These are phyloP conservation scores for Ammodytes dubius DNA, from an alignment of 2,113 vertebrate genomes.

Conservation along the genomic window DNA sequence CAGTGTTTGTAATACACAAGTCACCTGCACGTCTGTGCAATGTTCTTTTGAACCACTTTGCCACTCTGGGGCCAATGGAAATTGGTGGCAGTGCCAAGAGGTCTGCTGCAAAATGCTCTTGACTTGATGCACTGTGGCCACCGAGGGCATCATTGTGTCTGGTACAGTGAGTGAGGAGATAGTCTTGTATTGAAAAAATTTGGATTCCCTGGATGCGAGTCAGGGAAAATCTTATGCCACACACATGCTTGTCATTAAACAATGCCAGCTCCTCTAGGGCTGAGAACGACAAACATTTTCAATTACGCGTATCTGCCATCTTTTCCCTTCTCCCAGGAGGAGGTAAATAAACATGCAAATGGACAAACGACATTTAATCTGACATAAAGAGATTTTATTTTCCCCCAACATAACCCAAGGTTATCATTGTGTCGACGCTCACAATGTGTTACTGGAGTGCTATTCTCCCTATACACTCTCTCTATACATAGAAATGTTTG, in stretches of 20 bases:
- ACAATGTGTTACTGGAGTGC: constrained; percentile 3
- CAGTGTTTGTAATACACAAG: neutral
- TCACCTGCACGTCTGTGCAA: constrained; percentile 3
- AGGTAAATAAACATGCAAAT: constrained; percentile 48
- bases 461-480: neutral
- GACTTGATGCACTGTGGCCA: constrained; percentile 42
- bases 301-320: constrained; percentile 56
- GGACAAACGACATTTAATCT: constrained; percentile 66
- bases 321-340: constrained; percentile 35
- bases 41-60: constrained; percentile 26
- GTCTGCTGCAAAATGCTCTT: constrained; percentile 46
- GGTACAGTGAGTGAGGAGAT: constrained; percentile 48
- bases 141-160: constrained; percentile 21
- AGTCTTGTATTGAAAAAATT: constrained; percentile 62
- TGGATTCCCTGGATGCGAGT: constrained; percentile 55
- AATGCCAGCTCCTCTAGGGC: constrained; percentile 43
- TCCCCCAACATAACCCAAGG: constrained; percentile 34
- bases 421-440: neutral
- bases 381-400: constrained; percentile 35
- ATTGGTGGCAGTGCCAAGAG: constrained; percentile 48
- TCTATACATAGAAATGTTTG: neutral
- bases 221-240: constrained; percentile 53
- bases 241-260: constrained; percentile 67
- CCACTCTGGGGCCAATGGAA: constrained; percentile 7
- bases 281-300: constrained; percentile 59